Conservation (phyloP, 2,113 vertebrate species). For the Tyrannus savana region DNA sequence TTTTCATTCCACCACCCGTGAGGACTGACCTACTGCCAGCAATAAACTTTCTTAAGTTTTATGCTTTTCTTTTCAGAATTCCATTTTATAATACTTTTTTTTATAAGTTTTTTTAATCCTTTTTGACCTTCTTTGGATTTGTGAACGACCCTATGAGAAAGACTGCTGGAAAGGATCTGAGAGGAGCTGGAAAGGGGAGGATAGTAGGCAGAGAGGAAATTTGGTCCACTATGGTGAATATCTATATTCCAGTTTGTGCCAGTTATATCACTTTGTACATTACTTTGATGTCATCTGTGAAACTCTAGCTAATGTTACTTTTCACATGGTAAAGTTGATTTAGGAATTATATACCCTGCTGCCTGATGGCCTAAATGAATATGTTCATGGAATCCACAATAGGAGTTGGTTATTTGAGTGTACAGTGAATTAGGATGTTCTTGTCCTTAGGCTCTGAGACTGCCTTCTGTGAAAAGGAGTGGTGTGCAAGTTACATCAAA, state of each 20-base stretch:
- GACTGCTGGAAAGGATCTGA: not conserved
- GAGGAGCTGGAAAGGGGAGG: not conserved
- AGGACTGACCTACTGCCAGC: slow-evolving; percentile 52
- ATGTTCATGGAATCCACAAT: not conserved
- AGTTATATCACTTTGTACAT: not conserved
- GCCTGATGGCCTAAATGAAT: not conserved
- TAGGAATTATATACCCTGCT: not conserved
- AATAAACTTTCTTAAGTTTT: slow-evolving; percentile 44
- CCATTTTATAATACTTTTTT: not conserved
- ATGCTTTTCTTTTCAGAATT: not conserved
- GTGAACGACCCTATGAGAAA: not conserved
- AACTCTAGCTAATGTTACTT: slow-evolving; percentile 17
- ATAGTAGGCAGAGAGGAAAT: not conserved
- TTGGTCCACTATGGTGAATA: not conserved
- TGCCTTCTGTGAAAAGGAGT: not conserved
- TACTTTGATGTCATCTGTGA: slow-evolving; percentile 10
- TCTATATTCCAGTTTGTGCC: not conserved
- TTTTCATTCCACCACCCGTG: slow-evolving; percentile 39
- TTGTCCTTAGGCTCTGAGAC: not conserved
- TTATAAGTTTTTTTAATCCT: not conserved
- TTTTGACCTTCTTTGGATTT: not conserved
- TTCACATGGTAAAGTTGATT: not conserved
- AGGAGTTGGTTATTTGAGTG: not conserved
- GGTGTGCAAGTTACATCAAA: not conserved
- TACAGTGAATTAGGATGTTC: slow-evolving; percentile 7